Conservation (phyloP, 2,113 vertebrate species). For the Tragelaphus scriptus region DNA sequence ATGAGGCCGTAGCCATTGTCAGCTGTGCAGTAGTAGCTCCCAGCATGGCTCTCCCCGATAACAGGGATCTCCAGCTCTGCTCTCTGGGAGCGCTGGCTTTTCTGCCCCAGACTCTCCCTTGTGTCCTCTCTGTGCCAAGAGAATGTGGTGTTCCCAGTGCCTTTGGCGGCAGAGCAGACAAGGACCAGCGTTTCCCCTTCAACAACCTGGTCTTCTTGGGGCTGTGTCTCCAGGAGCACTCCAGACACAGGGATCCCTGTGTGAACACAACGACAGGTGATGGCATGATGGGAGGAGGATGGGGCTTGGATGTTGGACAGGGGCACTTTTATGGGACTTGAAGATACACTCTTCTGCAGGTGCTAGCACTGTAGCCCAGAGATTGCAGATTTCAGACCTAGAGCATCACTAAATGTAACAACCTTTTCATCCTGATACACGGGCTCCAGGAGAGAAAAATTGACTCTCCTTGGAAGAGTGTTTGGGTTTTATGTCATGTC, state of each 20-base stretch:
- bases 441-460: not conserved
- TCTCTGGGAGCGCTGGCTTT: not conserved
- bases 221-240: slow-evolving; percentile 10
- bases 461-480: not conserved
- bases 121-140: slow-evolving; percentile 52
- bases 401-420: no score
- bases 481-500: not conserved
- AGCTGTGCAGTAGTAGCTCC: slow-evolving; percentile 37
- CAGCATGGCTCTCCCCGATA: accelerated
- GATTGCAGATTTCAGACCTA: not conserved
- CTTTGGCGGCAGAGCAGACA: slow-evolving; percentile 39
- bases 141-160: slow-evolving; percentile 26
- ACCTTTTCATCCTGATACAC: not conserved
- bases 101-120: not conserved
- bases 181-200: slow-evolving; percentile 43
- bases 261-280: not conserved
- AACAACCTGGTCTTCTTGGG: not conserved
- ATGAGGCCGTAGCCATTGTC: not conserved
- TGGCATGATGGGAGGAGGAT: not conserved
- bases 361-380: not conserved
- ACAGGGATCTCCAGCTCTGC: slow-evolving; percentile 3
- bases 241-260: slow-evolving; percentile 49
- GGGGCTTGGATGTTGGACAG: not conserved
- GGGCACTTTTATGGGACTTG: not conserved
- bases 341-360: not conserved